Evolutionary conservation across 2,797 vertebrate species (phyloP).

Genomic region (Mus minutoides): DNA sequence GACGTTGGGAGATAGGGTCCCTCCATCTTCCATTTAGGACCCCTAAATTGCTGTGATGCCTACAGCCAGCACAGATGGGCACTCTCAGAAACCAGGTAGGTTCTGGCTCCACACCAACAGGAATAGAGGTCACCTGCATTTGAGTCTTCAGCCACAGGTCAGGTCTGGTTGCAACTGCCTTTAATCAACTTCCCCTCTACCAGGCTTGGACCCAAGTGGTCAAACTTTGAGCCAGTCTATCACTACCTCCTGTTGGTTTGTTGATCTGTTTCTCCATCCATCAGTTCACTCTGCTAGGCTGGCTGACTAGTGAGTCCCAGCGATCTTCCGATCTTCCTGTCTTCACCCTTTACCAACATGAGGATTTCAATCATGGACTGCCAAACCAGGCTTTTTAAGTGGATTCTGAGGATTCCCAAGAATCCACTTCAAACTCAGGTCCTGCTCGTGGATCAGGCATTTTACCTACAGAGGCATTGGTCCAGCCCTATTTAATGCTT

Average conservation of each 20-base stretch:
- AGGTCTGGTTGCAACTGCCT: not conserved
- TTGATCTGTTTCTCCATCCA: not conserved
- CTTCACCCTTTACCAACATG: not conserved
- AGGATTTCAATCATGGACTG: not conserved
- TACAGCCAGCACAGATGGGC: not conserved
- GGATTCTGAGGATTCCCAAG: not conserved
- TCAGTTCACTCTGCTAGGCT: not conserved
- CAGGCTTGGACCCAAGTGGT: conserved; percentile 2
- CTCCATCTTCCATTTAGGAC: not conserved
- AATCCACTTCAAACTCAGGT: not conserved
- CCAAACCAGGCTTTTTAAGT: not conserved
- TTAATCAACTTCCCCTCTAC: not conserved
- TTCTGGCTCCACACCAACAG: not conserved
- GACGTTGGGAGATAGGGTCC: no score
- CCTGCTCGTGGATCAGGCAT: not conserved
- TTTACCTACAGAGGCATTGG: not conserved
- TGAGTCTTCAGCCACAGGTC: conserved; percentile 30
- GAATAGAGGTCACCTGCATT: conserved; percentile 3
- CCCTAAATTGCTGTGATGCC: not conserved
- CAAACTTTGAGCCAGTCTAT: conserved; percentile 26
- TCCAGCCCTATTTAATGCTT: not conserved
- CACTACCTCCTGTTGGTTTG: not conserved
- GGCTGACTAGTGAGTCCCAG: not conserved
- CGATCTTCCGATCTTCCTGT: not conserved
- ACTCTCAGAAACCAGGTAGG: not conserved